Evolutionary conservation across 2,888 invertebrate genomes (phyloP).

Genomic region (Athalia circularis): DNA sequence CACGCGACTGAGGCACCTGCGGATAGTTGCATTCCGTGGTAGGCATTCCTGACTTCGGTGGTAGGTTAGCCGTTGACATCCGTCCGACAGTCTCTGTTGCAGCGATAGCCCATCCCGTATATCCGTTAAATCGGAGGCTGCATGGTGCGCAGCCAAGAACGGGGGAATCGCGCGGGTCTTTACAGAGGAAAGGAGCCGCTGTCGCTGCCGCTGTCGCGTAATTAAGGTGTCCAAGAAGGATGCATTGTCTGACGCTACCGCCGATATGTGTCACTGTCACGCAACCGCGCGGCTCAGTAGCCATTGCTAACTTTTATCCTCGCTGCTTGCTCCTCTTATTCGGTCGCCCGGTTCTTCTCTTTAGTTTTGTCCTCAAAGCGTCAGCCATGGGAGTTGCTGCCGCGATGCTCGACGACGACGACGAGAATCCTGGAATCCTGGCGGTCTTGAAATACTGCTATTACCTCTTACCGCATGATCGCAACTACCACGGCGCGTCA

Average conservation of each 20-base stretch:
- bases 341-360: constrained; percentile 27
- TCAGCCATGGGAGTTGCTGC: constrained; percentile 15
- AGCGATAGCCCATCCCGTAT: neutral
- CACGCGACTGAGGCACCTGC: constrained; percentile 34
- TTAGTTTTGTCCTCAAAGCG: constrained; percentile 31
- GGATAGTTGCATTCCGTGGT: constrained; percentile 25
- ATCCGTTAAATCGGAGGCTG: constrained; percentile 19
- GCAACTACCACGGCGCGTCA: neutral
- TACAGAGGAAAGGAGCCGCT: constrained; percentile 34
- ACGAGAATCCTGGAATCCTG: constrained; percentile 29
- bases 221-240: constrained; percentile 67
- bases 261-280: constrained; percentile 70
- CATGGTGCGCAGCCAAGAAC: neutral
- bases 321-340: constrained; percentile 34
- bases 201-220: constrained; percentile 59
- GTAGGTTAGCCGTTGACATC: constrained; percentile 23
- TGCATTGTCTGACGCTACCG: constrained; percentile 67
- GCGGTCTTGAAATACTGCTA: constrained; percentile 38
- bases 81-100: neutral
- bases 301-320: constrained; percentile 60
- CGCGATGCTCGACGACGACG: constrained; percentile 2
- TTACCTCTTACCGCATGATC: constrained; percentile 27
- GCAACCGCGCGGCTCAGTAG: constrained; percentile 59
- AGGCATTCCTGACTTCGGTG: constrained; percentile 21
- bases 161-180: constrained; percentile 28